Conservation (phyloP, 2,797 vertebrate genomes). For the Peromyscus nudipes region DNA sequence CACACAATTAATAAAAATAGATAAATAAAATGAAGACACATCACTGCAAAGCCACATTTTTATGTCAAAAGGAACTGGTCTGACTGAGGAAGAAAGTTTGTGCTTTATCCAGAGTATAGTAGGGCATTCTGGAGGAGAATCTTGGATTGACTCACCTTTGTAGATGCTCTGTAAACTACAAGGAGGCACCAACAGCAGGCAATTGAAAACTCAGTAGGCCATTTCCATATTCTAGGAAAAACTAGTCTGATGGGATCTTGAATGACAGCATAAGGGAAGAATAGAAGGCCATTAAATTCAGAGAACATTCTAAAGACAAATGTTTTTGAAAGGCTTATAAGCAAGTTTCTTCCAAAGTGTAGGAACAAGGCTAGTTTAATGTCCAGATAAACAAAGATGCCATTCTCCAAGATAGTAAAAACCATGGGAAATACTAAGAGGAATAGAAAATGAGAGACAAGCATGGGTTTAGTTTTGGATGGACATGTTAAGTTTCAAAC, state of each 20-base stretch:
- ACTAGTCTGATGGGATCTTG: not conserved
- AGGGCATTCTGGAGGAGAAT: not conserved
- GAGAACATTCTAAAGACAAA: not conserved
- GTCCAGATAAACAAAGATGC: fast-evolving
- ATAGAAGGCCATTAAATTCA: not conserved
- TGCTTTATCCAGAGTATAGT: not conserved
- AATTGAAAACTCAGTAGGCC: not conserved
- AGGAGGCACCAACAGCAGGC: not conserved
- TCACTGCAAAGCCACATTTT: not conserved
- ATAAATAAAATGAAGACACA: not conserved
- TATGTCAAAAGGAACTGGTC: not conserved
- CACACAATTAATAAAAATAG: not conserved
- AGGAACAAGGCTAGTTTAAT: not conserved
- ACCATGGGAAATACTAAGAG: not conserved
- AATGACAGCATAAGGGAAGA: not conserved
- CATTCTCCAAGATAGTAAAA: not conserved
- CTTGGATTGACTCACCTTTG: not conserved
- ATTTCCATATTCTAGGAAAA: not conserved
- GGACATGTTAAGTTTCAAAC: not conserved
- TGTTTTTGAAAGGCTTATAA: not conserved
- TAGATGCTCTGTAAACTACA: not conserved
- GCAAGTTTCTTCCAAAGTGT: not conserved
- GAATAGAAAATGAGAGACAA: not conserved
- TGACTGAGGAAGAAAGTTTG: not conserved
- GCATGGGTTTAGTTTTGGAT: not conserved